These are phyloP conservation scores for Tamandua tetradactyla DNA, from an alignment of 2,797 vertebrate species.

Conservation along the genomic window DNA sequence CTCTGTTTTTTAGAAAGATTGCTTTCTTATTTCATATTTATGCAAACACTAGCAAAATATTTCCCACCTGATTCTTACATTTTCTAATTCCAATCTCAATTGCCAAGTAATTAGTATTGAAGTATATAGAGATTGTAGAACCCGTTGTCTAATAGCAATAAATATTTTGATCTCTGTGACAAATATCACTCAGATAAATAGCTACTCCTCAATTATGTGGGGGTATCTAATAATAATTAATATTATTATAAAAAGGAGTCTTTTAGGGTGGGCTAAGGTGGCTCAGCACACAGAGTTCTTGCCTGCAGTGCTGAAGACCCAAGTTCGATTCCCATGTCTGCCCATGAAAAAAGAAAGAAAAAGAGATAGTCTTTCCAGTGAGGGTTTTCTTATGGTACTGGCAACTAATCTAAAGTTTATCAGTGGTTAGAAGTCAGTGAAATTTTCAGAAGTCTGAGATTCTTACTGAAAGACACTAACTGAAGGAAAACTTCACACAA, in stretches of 20 bases:
- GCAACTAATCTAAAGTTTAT: neutral
- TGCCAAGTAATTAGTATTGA: neutral
- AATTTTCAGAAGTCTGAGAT: neutral
- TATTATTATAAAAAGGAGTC: no score
- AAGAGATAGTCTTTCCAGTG: no score
- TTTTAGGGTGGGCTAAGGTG: no score
- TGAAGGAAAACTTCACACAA: neutral
- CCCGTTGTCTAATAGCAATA: neutral
- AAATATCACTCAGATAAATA: neutral
- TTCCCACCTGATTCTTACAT: neutral
- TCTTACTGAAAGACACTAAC: neutral
- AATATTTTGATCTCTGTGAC: neutral
- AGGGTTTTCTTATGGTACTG: fast-evolving
- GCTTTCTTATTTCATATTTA: neutral
- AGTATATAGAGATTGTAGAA: no score
- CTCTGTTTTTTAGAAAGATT: no score
- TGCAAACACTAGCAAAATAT: neutral
- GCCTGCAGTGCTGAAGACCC: no score
- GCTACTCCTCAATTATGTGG: neutral
- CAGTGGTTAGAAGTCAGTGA: neutral
- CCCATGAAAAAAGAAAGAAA: no score
- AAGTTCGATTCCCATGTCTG: no score
- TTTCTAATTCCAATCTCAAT: neutral
- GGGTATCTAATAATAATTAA: no score
- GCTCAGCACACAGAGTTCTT: no score